Percentiles rank a stretch among this genome's conserved stretches.
Evolutionary conservation across 2,888 invertebrate species (phyloP).

Genomic region (Stegana nigrithorax): DNA sequence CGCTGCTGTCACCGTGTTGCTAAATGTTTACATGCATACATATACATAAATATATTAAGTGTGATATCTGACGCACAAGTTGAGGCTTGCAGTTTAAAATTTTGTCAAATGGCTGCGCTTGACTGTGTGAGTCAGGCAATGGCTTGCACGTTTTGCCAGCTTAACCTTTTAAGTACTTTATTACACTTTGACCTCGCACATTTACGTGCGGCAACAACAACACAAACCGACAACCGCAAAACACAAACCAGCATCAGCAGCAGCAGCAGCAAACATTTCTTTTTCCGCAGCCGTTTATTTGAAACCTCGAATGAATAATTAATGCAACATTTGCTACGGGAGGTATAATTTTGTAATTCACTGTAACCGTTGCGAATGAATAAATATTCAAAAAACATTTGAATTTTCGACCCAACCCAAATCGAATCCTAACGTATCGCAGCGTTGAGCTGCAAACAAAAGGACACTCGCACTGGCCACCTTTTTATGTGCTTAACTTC

Average conservation of each 20-base stretch:
- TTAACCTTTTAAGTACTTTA: constrained; percentile 4
- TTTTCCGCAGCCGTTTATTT: constrained; percentile 7
- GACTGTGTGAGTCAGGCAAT: constrained; percentile 2
- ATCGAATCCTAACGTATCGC: no score
- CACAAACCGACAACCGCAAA: no score
- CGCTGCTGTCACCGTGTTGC: no score
- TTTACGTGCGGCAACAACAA: no score
- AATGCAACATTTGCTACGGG: constrained; percentile 12
- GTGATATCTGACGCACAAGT: no score
- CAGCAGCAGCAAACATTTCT: not conserved
- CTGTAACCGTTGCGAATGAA: not conserved
- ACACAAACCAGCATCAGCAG: not conserved
- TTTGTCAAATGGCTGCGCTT: no score
- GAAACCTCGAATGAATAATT: constrained; percentile 19
- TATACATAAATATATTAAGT: no score
- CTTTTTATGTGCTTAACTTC: not conserved
- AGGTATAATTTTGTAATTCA: not conserved
- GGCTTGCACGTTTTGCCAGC: not conserved
- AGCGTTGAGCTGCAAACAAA: no score
- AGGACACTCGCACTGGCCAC: constrained; percentile 1
- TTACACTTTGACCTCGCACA: constrained; percentile 8
- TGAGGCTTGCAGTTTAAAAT: no score
- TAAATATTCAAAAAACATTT: constrained; percentile 16
- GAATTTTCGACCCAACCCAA: no score
- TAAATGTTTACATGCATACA: no score